Conservation (phyloP, 2,113 vertebrate genomes). For the Ancistrus triradiatus region DNA sequence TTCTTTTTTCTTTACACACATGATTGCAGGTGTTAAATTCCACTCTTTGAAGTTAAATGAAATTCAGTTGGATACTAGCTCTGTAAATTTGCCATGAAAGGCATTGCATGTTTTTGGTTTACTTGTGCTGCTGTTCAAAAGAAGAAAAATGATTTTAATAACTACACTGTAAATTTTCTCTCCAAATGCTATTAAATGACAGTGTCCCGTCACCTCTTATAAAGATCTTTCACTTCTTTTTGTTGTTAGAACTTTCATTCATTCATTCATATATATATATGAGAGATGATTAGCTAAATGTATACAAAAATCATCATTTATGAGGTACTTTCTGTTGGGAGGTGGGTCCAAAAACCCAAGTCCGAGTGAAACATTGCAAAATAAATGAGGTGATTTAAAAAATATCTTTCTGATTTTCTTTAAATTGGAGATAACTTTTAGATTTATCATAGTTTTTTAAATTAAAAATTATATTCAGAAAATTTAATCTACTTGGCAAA, state of each 20-base stretch:
- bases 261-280: too few relatives aligned
- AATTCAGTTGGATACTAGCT: slow-evolving; percentile 58
- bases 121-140: slow-evolving; percentile 65
- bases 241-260: background rate
- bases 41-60: slow-evolving; percentile 52
- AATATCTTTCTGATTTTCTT: too few relatives aligned
- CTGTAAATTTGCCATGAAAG: slow-evolving; percentile 59
- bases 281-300: too few relatives aligned
- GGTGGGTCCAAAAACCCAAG: too few relatives aligned
- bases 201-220: slow-evolving; percentile 56
- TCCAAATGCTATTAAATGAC: slow-evolving; percentile 73
- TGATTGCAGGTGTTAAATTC: slow-evolving; percentile 59
- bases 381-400: too few relatives aligned
- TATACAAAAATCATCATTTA: too few relatives aligned
- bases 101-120: slow-evolving; percentile 72
- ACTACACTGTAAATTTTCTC: slow-evolving; percentile 72
- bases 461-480: too few relatives aligned
- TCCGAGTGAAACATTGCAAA: too few relatives aligned
- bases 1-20: slow-evolving; percentile 40
- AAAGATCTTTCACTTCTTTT: background rate
- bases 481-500: too few relatives aligned
- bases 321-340: too few relatives aligned
- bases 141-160: slow-evolving; percentile 69
- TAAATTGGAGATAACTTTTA: too few relatives aligned
- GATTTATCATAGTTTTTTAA: too few relatives aligned